These are phyloP conservation scores for Oryzaephilus surinamensis DNA, from an alignment of 1,140 invertebrate species.

Conservation along the genomic window DNA sequence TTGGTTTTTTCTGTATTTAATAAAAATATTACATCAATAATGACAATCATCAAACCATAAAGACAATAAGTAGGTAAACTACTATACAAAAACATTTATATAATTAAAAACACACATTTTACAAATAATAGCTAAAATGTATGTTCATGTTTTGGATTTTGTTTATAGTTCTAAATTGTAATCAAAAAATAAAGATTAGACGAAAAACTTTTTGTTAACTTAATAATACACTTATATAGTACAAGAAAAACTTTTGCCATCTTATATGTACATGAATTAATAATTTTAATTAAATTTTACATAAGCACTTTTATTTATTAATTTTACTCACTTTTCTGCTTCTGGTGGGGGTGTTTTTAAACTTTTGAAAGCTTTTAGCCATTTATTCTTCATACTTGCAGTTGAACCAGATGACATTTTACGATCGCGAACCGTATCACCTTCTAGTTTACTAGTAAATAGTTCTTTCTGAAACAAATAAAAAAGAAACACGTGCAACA, in stretches of 20 bases:
- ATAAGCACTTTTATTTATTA: constrained; percentile 5
- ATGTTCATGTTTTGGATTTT: no score
- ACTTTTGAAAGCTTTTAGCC: constrained; percentile 94
- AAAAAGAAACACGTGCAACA: no score
- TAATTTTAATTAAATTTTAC: constrained; percentile 5
- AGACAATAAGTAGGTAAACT: no score
- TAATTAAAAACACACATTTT: no score
- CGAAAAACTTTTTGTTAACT: no score
- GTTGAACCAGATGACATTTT: constrained; percentile 79
- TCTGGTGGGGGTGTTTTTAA: constrained; percentile 68
- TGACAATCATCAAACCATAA: no score
- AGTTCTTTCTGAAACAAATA: constrained; percentile 72
- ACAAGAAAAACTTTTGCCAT: no score
- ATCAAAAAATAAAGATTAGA: no score
- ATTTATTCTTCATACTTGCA: constrained; percentile 92
- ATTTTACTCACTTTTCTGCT: constrained; percentile 45
- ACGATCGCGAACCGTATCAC: constrained; percentile 63
- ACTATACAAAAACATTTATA: no score
- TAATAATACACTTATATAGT: no score
- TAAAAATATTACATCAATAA: constrained; percentile 36
- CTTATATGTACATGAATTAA: constrained; percentile 7
- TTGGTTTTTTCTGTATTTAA: constrained; percentile 63
- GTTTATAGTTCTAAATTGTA: no score
- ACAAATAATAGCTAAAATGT: no score
- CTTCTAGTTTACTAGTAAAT: constrained; percentile 49